Evolutionary conservation across 2,888 invertebrate species (phyloP).

Genomic region (Rhagium mordax): DNA sequence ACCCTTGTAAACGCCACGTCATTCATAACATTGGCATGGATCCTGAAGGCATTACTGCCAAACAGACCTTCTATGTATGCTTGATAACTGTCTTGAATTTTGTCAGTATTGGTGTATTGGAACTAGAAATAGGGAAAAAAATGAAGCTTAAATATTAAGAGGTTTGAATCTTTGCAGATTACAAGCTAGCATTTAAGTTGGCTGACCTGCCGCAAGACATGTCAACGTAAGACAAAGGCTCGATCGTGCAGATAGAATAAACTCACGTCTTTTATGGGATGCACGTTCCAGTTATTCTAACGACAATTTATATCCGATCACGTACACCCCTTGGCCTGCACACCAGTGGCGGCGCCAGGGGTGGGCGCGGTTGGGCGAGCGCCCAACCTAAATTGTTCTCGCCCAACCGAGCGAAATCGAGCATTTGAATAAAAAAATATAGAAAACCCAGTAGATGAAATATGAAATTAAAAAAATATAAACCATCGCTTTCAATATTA

Average conservation of each 20-base stretch:
- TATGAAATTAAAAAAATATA: too few species aligned
- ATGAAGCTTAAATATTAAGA: too few species aligned
- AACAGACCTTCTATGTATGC: conserved; percentile 81
- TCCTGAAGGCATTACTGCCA: conserved; percentile 70
- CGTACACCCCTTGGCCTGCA: not conserved
- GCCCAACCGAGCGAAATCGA: too few species aligned
- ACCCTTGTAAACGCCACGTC: conserved; percentile 58
- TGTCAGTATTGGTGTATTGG: conserved; percentile 74
- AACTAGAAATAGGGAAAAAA: conserved; percentile 78
- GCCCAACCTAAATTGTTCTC: too few species aligned
- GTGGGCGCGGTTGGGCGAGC: too few species aligned
- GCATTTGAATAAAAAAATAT: too few species aligned
- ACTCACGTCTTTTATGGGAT: not conserved
- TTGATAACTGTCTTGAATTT: conserved; percentile 76
- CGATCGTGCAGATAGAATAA: not conserved
- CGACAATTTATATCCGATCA: not conserved
- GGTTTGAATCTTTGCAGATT: too few species aligned
- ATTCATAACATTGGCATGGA: conserved; percentile 65
- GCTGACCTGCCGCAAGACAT: not conserved
- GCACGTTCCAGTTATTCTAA: not conserved
- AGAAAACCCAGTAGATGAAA: too few species aligned
- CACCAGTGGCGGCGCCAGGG: too few species aligned
- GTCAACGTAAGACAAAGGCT: not conserved
- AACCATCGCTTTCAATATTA: too few species aligned
- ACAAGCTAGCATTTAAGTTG: not conserved